These are phyloP conservation scores for Idris sp. DNA, from an alignment of 1,140 invertebrate species.

Conservation along the genomic window DNA sequence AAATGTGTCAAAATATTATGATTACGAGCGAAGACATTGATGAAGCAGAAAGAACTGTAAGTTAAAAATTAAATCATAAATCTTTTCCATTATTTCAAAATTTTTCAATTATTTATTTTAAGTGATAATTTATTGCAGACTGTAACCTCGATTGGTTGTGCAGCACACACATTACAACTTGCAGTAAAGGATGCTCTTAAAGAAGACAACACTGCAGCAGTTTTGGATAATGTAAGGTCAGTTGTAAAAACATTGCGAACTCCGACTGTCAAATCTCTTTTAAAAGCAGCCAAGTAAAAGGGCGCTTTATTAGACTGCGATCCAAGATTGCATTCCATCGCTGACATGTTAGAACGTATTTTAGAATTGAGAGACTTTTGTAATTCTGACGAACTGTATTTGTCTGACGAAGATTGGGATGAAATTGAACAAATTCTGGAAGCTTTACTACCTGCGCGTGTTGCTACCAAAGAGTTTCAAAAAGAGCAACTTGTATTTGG, in stretches of 20 bases:
- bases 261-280: not conserved
- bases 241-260: not conserved
- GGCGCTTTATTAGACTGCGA: not conserved
- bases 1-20: no score
- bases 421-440: not conserved
- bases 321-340: not conserved
- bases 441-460: not conserved
- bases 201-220: not conserved
- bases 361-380: not conserved
- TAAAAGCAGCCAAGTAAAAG: not conserved
- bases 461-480: not conserved
- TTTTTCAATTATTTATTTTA: no score
- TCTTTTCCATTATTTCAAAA: no score
- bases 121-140: no score
- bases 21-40: no score
- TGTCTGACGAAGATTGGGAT: not conserved
- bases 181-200: not conserved
- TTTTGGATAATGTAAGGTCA: not conserved
- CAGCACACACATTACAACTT: conserved; percentile 1
- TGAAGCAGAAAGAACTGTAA: no score
- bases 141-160: not conserved
- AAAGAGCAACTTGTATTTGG: not conserved
- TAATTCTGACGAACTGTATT: not conserved
- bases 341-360: not conserved
- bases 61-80: no score